phyloP scores from a whole-genome alignment of 2,113 vertebrate genomes.

The Leucopsar rothschildi region DNA sequence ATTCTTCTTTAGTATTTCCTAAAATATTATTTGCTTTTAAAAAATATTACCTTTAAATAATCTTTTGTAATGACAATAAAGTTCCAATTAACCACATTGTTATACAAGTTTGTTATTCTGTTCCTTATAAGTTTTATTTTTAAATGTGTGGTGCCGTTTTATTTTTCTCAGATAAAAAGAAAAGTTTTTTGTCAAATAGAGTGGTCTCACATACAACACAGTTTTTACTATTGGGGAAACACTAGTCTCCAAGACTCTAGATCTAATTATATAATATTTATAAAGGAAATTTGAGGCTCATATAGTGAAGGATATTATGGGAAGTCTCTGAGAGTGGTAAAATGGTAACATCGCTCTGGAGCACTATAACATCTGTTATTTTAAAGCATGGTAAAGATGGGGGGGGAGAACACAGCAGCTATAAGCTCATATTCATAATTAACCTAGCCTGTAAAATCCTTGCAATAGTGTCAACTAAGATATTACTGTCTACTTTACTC shows the following conservation, averaged over 20 bases:
- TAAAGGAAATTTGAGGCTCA: background rate
- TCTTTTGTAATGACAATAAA: background rate
- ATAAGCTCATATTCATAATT: slow-evolving; percentile 34
- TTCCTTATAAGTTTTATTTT: background rate
- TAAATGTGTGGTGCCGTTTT: background rate
- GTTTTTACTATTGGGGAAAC: background rate
- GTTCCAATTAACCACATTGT: background rate
- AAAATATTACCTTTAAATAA: background rate
- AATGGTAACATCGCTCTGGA: background rate
- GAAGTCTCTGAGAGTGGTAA: background rate
- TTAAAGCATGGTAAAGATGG: slow-evolving; percentile 5
- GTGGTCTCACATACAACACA: background rate
- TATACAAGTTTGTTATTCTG: background rate
- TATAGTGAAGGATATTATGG: background rate
- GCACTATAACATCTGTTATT: background rate
- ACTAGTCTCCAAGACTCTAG: background rate
- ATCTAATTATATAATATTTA: slow-evolving; percentile 1
- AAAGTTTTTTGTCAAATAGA: background rate
- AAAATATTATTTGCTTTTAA: background rate
- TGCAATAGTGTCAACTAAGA: background rate
- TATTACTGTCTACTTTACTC: background rate
- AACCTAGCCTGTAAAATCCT: slow-evolving; percentile 6
- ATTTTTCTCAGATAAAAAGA: background rate
- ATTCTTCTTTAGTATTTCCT: background rate
- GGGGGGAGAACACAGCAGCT: background rate